These are phyloP conservation scores for Scaptomyza graminum DNA, from an alignment of 1,140 invertebrate genomes.

Conservation along the genomic window DNA sequence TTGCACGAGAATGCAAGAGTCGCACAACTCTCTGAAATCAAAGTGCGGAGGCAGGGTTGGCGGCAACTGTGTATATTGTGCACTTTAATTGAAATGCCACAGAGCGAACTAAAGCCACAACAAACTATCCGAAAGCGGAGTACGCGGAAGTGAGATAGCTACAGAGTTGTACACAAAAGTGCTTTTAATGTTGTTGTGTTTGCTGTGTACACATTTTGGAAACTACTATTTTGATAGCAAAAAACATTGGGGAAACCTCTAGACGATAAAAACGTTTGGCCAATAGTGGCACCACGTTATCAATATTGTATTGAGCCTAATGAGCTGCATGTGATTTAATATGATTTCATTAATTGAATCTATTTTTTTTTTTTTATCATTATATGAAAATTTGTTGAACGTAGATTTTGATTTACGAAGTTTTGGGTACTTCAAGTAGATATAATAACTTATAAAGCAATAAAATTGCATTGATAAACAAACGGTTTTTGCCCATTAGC, in stretches of 20 bases:
- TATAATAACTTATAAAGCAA: no score
- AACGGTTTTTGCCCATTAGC: no score
- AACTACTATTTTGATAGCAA: conserved; percentile 9
- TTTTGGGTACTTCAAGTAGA: no score
- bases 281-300: conserved; percentile 26
- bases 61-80: conserved; percentile 23
- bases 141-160: conserved; percentile 1
- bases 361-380: conserved; percentile 1
- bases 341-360: neutral
- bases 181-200: conserved; percentile 17
- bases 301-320: conserved; percentile 26
- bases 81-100: conserved; percentile 70
- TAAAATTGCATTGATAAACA: no score
- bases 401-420: neutral
- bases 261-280: conserved; percentile 26
- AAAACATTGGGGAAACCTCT: neutral
- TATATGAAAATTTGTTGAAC: neutral
- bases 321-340: conserved; percentile 46
- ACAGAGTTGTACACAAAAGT: conserved; percentile 9
- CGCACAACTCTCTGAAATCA: conserved; percentile 2
- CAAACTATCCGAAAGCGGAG: conserved; percentile 3
- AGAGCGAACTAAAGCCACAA: conserved; percentile 28
- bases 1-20: conserved; percentile 61
- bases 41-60: neutral
- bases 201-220: conserved; percentile 6